Base-by-base conservation (phyloP, 2,888 invertebrate species). In the Microplitis deprimator region DNA sequence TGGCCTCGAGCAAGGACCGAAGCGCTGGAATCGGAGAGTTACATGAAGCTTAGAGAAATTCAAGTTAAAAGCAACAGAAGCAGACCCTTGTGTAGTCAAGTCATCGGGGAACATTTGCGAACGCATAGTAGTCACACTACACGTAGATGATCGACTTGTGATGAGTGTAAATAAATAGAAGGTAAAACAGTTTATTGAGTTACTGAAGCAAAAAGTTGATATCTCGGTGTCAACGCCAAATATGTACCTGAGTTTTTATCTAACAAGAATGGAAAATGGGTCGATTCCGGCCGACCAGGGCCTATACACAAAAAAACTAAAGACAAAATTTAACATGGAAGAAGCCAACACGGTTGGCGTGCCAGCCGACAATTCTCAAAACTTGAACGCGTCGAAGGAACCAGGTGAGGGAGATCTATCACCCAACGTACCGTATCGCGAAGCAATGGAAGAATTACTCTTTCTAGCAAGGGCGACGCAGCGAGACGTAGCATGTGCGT, bases 1-100 rank as follows among this genome's bases (percentile, higher is more conserved):
- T 76, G 83, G 85, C 7, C 69, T 85, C 6, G 85, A 84, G 68
- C 84, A 85, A 80, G 81, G 84, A 13, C 82, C 83, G 40, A 79
- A 82, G 67, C 72, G 76, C 50, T 84, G 82, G 82, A 83, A 84
- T 68, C 62, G 76, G 6, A 81, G 73, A 50, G 78, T 84, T 20
- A 70, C 75, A 8, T 68, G 69, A 38, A 81, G 80, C 41, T 73
- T 83, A 4, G 20, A 29, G 29, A 65, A 65, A 29, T 65, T 20
- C 8, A 6, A 17, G 20, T 3, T 10, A 41, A 79, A 41, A 10
- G 10, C 41, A 7, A 79, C 68, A 40, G 75, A 82, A 8, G 80
- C 79, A n/a, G 84, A 85, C 62, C 75, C 81, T 16, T 84, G 84
- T 60, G 61, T 84, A n/a, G 83, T 79, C 62, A 60, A 17, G 72